A percentile compares a stretch with the other conserved stretches of the same genome.
phyloP scores from a whole-genome alignment of 1,140 invertebrate species.

The Caenorhabditis remanei region DNA sequence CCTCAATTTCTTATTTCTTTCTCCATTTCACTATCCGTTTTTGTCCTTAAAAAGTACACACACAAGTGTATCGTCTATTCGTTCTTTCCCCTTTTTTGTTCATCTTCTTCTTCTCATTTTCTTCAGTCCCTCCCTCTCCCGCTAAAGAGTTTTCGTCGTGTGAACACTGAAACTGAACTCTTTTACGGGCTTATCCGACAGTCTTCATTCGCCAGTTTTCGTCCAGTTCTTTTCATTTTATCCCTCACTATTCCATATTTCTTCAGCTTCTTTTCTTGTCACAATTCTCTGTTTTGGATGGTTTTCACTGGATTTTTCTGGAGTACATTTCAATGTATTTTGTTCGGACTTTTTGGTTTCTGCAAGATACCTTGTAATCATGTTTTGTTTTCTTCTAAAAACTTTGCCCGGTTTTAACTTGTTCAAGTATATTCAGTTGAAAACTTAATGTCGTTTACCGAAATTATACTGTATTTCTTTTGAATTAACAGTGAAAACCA shows the following conservation, averaged over 20 bases:
- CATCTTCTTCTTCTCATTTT: not conserved
- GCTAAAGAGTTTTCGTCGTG: conserved; percentile 50
- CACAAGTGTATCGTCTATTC: conserved; percentile 23
- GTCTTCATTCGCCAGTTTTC: not conserved
- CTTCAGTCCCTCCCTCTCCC: not conserved
- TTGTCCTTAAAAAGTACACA: conserved; percentile 49
- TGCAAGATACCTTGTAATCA: no score
- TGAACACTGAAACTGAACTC: conserved; percentile 56
- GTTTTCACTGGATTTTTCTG: no score
- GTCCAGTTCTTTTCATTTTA: not conserved
- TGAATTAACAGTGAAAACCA: no score
- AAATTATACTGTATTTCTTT: no score
- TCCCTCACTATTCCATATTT: not conserved
- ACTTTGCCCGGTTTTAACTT: not conserved
- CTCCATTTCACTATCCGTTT: no score
- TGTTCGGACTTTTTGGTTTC: no score
- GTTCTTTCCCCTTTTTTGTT: not conserved
- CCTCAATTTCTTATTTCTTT: no score
- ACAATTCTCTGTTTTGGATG: not conserved
- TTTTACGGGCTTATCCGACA: conserved; percentile 42
- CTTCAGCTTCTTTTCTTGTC: not conserved
- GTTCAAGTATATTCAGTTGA: not conserved
- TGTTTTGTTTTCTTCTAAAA: no score
- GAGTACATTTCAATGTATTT: no score
- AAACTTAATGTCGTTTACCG: not conserved